A percentile compares a stretch with the other conserved stretches of the same genome.
Evolutionary conservation across 2,797 vertebrate genomes (phyloP).

Genomic region (Ceryle rudis): DNA sequence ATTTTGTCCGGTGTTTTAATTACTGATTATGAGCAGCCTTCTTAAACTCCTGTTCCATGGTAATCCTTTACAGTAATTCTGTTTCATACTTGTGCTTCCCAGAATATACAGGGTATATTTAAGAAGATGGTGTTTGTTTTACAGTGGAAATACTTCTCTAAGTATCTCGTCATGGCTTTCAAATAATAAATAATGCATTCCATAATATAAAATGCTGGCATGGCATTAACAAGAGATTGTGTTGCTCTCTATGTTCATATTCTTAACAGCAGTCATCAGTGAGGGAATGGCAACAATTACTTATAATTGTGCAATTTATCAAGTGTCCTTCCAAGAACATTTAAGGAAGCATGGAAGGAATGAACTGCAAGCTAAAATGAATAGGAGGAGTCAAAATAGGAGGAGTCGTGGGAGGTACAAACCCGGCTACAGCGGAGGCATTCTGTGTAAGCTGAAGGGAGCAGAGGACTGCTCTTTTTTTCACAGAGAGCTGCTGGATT

Average conservation of each 20-base stretch:
- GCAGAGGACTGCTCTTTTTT: background rate
- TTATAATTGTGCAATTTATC: constrained; percentile 55
- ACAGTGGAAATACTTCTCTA: background rate
- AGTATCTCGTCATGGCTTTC: background rate
- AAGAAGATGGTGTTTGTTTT: background rate
- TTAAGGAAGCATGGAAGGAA: constrained; percentile 39
- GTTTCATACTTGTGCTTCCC: background rate
- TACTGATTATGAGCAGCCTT: background rate
- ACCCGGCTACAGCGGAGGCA: background rate
- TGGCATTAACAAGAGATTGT: background rate
- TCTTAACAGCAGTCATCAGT: constrained; percentile 23
- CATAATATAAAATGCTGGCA: background rate
- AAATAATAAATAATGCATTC: constrained; percentile 49
- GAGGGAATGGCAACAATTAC: constrained; percentile 44
- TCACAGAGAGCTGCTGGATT: background rate
- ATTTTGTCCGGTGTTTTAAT: constrained; percentile 28
- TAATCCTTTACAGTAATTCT: constrained; percentile 29
- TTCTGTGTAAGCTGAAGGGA: background rate
- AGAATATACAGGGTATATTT: constrained; percentile 13
- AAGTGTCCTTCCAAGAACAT: constrained; percentile 44
- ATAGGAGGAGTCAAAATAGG: background rate
- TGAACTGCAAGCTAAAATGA: constrained; percentile 3
- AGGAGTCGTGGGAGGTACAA: background rate
- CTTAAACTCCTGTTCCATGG: constrained; percentile 7
- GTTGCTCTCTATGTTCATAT: background rate